Evolutionary conservation across 2,888 invertebrate species (phyloP).

Genomic region (Scaptomyza polygonia): DNA sequence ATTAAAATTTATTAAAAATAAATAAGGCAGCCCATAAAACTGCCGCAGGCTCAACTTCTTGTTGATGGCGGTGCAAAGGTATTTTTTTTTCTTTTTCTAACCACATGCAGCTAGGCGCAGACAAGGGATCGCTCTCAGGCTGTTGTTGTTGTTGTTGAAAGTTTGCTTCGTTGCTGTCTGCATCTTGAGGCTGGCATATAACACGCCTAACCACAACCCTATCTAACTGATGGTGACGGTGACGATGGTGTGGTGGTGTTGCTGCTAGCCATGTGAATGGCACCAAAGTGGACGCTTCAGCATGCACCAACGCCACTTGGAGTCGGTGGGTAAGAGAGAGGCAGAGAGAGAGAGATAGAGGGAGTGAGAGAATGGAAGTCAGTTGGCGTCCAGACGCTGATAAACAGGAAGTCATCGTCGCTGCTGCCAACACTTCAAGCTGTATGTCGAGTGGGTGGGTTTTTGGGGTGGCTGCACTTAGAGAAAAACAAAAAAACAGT

Average conservation of each 20-base stretch:
- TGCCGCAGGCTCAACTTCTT: constrained; percentile 10
- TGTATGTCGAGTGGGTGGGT: constrained; percentile 67
- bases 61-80: constrained; percentile 32
- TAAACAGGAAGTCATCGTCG: constrained; percentile 76
- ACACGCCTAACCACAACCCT: constrained; percentile 50
- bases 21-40: constrained; percentile 52
- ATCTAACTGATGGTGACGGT: constrained; percentile 5
- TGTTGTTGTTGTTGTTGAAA: constrained; percentile 13
- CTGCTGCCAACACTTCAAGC: constrained; percentile 73
- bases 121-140: constrained; percentile 38
- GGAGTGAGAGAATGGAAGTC: constrained; percentile 22
- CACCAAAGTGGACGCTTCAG: constrained; percentile 78
- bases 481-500: no score
- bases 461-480: constrained; percentile 3
- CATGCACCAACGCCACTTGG: constrained; percentile 78
- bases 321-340: constrained; percentile 15
- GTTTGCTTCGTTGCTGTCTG: constrained; percentile 30
- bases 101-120: constrained; percentile 42
- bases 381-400: constrained; percentile 60
- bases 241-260: neutral
- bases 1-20: constrained; percentile 77
- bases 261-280: constrained; percentile 67
- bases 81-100: constrained; percentile 30
- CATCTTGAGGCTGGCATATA: constrained; percentile 47
- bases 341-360: neutral